phyloP scores from a whole-genome alignment of 2,888 invertebrate genomes.

The Atrina japonica region DNA sequence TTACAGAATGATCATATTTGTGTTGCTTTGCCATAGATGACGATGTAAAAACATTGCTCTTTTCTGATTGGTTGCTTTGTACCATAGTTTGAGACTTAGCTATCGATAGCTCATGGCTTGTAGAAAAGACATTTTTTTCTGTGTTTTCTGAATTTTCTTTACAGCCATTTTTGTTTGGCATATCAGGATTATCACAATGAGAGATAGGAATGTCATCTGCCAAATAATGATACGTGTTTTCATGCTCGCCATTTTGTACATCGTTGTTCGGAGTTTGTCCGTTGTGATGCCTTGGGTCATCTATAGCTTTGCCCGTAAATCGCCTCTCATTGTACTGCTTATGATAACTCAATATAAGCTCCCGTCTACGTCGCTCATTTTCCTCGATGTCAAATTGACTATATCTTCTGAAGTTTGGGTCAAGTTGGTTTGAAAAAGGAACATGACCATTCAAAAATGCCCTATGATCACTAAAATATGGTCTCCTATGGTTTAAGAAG shows the following conservation, averaged over 20 bases:
- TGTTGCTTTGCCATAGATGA: not conserved
- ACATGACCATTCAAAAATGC: no score
- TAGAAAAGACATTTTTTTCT: not conserved
- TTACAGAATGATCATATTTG: no score
- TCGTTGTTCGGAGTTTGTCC: not conserved
- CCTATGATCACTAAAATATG: no score
- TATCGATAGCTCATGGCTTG: no score
- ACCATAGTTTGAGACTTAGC: not conserved
- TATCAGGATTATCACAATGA: not conserved
- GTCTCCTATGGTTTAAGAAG: no score
- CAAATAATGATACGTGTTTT: not conserved
- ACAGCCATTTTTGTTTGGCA: not conserved
- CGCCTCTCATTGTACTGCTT: conserved; percentile 3
- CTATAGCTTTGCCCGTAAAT: not conserved
- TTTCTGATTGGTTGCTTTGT: not conserved
- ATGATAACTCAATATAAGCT: conserved; percentile 11
- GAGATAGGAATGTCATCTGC: conserved; percentile 8
- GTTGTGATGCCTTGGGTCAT: not conserved
- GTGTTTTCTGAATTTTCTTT: not conserved
- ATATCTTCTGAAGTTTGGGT: no score
- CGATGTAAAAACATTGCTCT: no score
- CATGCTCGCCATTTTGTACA: not conserved
- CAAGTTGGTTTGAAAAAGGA: no score
- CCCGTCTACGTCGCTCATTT: not conserved
- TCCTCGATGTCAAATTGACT: conserved; percentile 1